Conservation (phyloP, 2,888 invertebrate genomes). For the Parnassius smintheus region DNA sequence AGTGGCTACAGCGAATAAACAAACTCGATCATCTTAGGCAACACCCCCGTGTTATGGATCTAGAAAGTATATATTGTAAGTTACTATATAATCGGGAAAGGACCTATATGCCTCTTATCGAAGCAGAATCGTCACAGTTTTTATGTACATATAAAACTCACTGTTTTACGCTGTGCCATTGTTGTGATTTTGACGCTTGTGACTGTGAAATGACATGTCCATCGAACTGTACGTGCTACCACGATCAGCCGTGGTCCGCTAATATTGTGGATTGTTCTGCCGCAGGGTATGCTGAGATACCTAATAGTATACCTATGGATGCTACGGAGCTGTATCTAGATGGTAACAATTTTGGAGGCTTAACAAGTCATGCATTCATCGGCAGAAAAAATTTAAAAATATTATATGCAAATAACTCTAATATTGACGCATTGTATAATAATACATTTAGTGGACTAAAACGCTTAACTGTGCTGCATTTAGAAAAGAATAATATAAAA, state of each 20-base stretch:
- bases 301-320: constrained; percentile 95
- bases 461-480: constrained; percentile 88
- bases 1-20: constrained; percentile 96
- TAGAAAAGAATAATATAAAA: constrained; percentile 92
- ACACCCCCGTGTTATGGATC: constrained; percentile 94
- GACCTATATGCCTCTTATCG: constrained; percentile 91
- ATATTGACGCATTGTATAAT: constrained; percentile 91
- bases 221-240: constrained; percentile 95
- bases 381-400: constrained; percentile 94
- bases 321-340: constrained; percentile 97
- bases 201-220: constrained; percentile 99
- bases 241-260: constrained; percentile 95
- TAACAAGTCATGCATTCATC: constrained; percentile 94
- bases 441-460: constrained; percentile 94
- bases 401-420: constrained; percentile 93
- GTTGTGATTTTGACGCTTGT: constrained; percentile 98
- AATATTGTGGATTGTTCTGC: constrained; percentile 96
- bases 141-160: constrained; percentile 95
- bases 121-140: constrained; percentile 94
- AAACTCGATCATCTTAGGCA: constrained; percentile 90
- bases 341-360: constrained; percentile 93
- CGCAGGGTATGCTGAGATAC: constrained; percentile 90
- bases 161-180: constrained; percentile 96
- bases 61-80: constrained; percentile 94
- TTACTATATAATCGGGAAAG: constrained; percentile 91